Percentiles rank a stretch among this genome's conserved stretches.
These are phyloP conservation scores for Mionectes olivaceus DNA, from an alignment of 2,797 vertebrate species.

Conservation along the genomic window DNA sequence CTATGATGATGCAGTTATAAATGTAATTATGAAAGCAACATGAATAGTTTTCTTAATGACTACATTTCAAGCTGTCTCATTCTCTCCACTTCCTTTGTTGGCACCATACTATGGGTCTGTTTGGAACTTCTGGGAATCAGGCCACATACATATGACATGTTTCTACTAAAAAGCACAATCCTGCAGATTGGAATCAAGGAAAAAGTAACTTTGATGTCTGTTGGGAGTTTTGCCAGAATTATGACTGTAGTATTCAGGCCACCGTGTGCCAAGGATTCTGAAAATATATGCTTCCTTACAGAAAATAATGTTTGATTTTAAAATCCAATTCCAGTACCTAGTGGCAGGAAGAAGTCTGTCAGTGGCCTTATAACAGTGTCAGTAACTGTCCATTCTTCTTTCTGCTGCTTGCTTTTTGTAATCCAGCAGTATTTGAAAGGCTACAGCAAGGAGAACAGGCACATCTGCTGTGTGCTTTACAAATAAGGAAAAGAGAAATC, in stretches of 20 bases:
- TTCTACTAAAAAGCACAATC: slow-evolving; percentile 9
- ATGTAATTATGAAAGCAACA: slow-evolving; percentile 57
- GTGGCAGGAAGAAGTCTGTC: background rate
- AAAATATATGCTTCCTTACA: slow-evolving; percentile 9
- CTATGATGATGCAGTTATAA: slow-evolving; percentile 40
- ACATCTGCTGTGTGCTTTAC: background rate
- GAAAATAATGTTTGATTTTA: slow-evolving; percentile 1
- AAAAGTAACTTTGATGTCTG: slow-evolving; percentile 1
- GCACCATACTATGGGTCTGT: background rate
- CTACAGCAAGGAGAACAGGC: background rate
- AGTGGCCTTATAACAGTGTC: background rate
- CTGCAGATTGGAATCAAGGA: background rate
- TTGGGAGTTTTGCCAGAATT: slow-evolving; percentile 5
- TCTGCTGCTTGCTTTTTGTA: background rate
- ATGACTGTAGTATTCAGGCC: background rate
- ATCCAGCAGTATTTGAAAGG: background rate
- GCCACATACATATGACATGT: background rate
- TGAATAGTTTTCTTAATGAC: slow-evolving; percentile 49
- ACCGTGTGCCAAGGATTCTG: background rate
- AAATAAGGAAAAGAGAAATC: background rate
- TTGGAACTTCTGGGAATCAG: slow-evolving; percentile 14
- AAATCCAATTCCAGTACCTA: background rate
- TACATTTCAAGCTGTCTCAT: slow-evolving; percentile 20
- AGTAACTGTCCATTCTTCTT: background rate
- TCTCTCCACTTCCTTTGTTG: slow-evolving; percentile 14